Evolutionary conservation across 1,140 invertebrate genomes (phyloP), one percentile per base, ranked within the genome.

Genomic region (Holcopasites calliopsidis): DNA sequence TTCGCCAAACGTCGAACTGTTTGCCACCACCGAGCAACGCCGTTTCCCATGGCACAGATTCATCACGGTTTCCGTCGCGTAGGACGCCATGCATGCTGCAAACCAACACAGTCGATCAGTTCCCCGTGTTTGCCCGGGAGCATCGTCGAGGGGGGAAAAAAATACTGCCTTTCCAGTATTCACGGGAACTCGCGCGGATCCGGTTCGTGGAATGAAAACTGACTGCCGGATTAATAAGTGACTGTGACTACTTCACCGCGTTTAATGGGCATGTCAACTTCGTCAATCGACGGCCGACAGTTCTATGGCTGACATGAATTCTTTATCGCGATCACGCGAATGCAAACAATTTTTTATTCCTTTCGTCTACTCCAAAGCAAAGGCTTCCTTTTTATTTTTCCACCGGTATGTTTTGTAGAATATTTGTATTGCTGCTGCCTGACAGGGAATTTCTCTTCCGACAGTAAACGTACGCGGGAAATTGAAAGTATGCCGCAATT

Each of bases 11-110:
- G 96, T 96, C 64, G 95, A 94, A 54, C 95, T 94, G 89, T 97
- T 96, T 1, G 96, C 97, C 11, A 94, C 93, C 44, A 98, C 91
- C 33, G 95, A 94, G 89, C 97, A 98, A 44, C 94, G 93, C 64
- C 97, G 93, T 88, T 96, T 96, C 11, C 97, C 97, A 88, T 98
- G 97, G 90, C 97, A 98, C 79, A 96, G 93, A 85, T 95, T 93
- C 94, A 98, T 97, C 40, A 98, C 95, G 40, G 95, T 96, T 89
- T 98, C 96, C 31, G 96, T 97, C 11, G 97, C 96, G 88, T 96
- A 96, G 74, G 95, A 95, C 77, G 96, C 95, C 83, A 97, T 93
- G 89, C 97, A 98, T 13, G 96, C 97, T 98, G 92, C 13, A 92
- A 92, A 50, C 88, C 77, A 80, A 66, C 31, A 35, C 31, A 77